Evolutionary conservation across 2,797 vertebrate genomes (phyloP), one percentile per base, ranked within the genome.

Genomic region (Scolopax bukidnonensis): DNA sequence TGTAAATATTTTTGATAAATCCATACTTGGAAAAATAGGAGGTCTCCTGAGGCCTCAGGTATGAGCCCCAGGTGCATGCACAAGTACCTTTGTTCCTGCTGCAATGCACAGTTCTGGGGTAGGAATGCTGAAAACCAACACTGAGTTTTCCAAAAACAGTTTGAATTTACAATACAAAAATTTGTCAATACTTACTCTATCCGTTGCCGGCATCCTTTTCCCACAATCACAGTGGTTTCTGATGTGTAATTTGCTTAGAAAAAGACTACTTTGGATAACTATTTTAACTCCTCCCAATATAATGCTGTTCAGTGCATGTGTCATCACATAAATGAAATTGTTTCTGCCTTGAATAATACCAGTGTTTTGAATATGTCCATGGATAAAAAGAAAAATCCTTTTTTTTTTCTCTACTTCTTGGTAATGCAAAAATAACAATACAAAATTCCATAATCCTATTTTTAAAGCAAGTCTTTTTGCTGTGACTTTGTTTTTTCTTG

Each of bases 61-160:
- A 25, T 3, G 9, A 40, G 15, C 65, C 75, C 41, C 6, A 32
- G 38, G 19, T 43, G 23, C 33, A 10, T 2, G 14, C 63, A 28
- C 32, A 63, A 84, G 33, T 70, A 47, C 80, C 64, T 76, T 43
- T 41, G 67, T 89, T 50, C 12, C 88, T 78, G 78, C 74, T 61
- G 41, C 59, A 30, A 1, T 27, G 11, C 59, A 50, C 70, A 60
- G 21, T 17, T 87, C 81, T 77, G 53, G 69, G 73, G 24, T 20
- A 89, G 69, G 60, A 64, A 73, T 73, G 48, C 87, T 87, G 76
- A 77, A 91, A 96, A 80, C 57, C 85, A 97, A 57, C 74, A 41
- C 45, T 3, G n/a, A 69, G 28, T n/a, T 25, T 67, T 88, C 75
- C 81, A 83, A 64, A 64, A 23, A 4, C 12, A 5, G 12, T 1